Evolutionary conservation across 2,113 vertebrate species (phyloP).

Genomic region (Fulica atra): DNA sequence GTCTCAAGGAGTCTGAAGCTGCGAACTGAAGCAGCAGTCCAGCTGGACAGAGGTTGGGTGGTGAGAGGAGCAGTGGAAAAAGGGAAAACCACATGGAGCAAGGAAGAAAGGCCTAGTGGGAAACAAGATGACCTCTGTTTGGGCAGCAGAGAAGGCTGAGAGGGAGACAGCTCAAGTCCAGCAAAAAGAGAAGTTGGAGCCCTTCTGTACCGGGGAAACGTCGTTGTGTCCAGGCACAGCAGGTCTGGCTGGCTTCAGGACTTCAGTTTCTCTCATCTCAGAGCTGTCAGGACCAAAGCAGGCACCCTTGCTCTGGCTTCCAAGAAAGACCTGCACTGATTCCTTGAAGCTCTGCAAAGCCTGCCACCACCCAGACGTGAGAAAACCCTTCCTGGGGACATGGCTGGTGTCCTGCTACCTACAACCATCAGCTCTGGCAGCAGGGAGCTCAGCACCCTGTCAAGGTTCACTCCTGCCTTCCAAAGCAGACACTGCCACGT

Average conservation of each 20-base stretch:
- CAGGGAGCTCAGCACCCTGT: neutral
- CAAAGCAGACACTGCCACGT: neutral
- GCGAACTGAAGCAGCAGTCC: neutral
- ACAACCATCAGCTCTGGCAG: neutral
- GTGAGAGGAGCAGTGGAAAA: neutral
- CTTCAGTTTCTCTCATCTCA: neutral
- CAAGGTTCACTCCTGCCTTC: neutral
- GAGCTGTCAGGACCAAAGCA: neutral
- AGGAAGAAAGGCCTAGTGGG: fast-evolving
- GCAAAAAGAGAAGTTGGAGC: neutral
- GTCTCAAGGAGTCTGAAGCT: no score
- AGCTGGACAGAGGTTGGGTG: neutral
- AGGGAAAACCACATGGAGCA: neutral
- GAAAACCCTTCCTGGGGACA: neutral
- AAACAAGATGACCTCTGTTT: neutral
- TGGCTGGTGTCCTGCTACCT: neutral
- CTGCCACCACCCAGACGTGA: fast-evolving
- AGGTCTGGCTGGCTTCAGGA: neutral
- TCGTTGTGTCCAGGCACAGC: neutral
- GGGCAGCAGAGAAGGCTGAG: neutral
- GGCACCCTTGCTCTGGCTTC: neutral
- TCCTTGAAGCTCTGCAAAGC: neutral
- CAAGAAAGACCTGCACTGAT: neutral
- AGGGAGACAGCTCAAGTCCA: neutral
- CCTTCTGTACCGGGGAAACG: neutral